Evolutionary conservation across 2,797 vertebrate species (phyloP).

Genomic region (Takifugu ocellatus): DNA sequence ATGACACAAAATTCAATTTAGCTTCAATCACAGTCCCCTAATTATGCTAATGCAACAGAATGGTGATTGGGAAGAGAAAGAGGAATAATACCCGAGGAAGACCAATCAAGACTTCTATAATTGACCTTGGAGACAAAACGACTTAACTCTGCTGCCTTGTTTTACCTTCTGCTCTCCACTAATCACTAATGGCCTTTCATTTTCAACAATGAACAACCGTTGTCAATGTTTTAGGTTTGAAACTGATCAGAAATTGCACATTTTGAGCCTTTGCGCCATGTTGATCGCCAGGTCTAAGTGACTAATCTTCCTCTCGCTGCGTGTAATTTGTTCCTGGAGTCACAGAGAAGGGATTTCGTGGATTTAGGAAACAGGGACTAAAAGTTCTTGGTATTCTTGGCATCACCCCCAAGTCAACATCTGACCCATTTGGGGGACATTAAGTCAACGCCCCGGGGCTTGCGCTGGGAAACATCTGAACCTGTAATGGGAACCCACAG

Average conservation of each 20-base stretch:
- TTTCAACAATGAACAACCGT: not conserved
- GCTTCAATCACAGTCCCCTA: constrained; percentile 40
- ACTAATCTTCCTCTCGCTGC: constrained; percentile 12
- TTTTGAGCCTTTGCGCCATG: not conserved
- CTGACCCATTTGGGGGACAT: constrained; percentile 38
- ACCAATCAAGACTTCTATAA: constrained; percentile 28
- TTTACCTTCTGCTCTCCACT: constrained; percentile 7
- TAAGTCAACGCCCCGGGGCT: constrained; percentile 49
- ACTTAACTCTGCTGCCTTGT: constrained; percentile 16
- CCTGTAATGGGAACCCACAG: constrained; percentile 24
- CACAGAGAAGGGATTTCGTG: constrained; percentile 4
- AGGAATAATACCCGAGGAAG: constrained; percentile 40
- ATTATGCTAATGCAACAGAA: constrained; percentile 54
- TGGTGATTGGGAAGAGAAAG: constrained; percentile 41
- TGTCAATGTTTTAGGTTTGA: not conserved
- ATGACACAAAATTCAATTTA: constrained; percentile 46
- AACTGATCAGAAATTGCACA: not conserved
- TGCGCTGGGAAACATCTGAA: constrained; percentile 33
- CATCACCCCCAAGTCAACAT: constrained; percentile 49
- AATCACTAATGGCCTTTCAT: constrained; percentile 3
- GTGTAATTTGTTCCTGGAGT: constrained; percentile 13
- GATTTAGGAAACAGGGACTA: constrained; percentile 40
- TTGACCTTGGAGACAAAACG: constrained; percentile 45
- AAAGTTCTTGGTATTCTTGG: constrained; percentile 59
- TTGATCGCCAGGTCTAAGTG: not conserved